Evolutionary conservation across 2,797 vertebrate genomes (phyloP).

Genomic region (Semaprochilodus insignis): DNA sequence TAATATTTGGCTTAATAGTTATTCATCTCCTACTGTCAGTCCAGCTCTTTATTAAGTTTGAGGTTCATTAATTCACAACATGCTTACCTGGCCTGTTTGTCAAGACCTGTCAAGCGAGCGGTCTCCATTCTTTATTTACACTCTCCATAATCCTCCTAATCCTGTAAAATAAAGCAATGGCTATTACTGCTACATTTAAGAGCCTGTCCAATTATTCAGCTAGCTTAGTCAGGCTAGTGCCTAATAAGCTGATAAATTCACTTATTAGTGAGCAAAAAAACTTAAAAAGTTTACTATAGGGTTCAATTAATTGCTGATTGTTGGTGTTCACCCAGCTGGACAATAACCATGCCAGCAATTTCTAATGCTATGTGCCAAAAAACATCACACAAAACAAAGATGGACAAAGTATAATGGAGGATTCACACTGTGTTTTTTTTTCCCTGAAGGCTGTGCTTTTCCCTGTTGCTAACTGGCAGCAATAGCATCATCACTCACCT

Average conservation of each 20-base stretch:
- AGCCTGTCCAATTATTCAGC: conserved; percentile 14
- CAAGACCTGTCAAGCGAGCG: neutral
- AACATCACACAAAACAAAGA: neutral
- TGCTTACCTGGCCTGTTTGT: conserved; percentile 5
- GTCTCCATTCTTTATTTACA: neutral
- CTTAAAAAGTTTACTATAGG: neutral
- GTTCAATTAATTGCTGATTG: neutral
- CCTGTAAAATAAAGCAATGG: conserved; percentile 2
- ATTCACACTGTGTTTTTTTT: no score
- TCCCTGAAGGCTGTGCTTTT: no score
- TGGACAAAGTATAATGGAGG: neutral
- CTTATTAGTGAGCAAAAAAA: neutral
- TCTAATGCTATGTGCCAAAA: neutral
- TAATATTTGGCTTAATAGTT: neutral
- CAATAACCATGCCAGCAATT: neutral
- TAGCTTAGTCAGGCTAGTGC: neutral
- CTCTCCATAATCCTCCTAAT: conserved; percentile 16
- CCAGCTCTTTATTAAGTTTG: neutral
- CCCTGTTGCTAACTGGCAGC: no score
- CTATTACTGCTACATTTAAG: neutral
- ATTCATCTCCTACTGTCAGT: neutral
- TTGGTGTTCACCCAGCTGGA: neutral
- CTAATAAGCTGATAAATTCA: neutral
- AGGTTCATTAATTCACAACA: neutral
- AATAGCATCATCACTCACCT: no score